Conservation (phyloP, 2,797 vertebrate genomes). For the Eulemur mongoz region DNA sequence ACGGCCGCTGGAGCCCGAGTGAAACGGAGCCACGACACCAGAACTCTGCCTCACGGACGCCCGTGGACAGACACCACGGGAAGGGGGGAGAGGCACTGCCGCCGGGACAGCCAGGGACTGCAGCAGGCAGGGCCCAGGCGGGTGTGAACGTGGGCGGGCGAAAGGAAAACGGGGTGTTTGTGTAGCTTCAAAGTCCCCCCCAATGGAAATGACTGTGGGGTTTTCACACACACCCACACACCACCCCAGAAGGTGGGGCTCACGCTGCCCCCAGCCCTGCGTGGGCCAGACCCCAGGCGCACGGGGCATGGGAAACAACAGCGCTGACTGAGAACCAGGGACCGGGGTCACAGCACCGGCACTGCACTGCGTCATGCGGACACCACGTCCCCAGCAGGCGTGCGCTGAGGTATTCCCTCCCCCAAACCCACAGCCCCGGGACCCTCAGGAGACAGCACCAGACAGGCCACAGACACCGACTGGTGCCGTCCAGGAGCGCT, state of each 20-base stretch:
- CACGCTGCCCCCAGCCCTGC: neutral
- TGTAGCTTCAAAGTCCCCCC: neutral
- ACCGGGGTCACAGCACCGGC: neutral
- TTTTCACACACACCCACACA: neutral
- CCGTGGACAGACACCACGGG: accelerated
- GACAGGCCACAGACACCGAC: neutral
- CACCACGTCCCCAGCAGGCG: neutral
- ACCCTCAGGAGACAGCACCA: neutral
- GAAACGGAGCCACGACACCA: neutral
- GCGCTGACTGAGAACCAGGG: neutral
- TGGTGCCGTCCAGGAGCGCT: neutral
- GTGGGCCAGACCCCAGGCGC: neutral
- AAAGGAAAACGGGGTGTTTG: neutral
- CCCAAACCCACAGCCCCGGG: neutral
- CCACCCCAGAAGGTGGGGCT: neutral
- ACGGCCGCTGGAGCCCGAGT: neutral
- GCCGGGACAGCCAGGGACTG: neutral
- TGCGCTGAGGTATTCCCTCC: neutral
- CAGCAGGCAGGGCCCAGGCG: neutral
- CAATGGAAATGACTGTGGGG: neutral
- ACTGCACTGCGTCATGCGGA: neutral
- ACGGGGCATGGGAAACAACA: accelerated
- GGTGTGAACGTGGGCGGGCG: neutral
- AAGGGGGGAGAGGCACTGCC: neutral
- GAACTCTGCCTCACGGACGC: accelerated